These are phyloP conservation scores for Clarias magur DNA, from an alignment of 2,113 vertebrate genomes.

Conservation along the genomic window DNA sequence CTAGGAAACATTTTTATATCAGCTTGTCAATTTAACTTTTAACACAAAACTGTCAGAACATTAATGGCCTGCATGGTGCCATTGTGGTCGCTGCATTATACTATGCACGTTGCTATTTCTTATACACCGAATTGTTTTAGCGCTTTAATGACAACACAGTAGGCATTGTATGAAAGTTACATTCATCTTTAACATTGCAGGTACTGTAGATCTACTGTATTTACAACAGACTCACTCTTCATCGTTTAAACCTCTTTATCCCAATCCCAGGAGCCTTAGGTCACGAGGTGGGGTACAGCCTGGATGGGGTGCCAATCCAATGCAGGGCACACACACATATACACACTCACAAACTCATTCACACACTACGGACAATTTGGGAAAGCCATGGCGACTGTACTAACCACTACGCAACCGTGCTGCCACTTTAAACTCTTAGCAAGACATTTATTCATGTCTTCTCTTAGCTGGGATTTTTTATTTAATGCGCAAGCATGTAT, in stretches of 20 bases:
- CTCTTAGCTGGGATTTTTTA: neutral
- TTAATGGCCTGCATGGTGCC: neutral
- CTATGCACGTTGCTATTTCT: neutral
- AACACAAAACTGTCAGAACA: neutral
- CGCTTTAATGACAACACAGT: no score
- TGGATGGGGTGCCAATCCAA: no score
- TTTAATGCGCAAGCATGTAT: neutral
- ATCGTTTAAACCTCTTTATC: no score
- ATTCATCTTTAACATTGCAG: neutral
- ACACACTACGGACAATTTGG: no score
- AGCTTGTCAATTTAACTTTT: neutral
- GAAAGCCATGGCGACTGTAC: no score
- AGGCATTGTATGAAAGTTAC: neutral
- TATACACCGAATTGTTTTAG: neutral
- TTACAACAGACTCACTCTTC: neutral
- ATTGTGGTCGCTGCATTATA: neutral
- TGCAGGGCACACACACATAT: no score
- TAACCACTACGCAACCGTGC: no score
- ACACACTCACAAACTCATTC: no score
- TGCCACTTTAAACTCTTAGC: neutral
- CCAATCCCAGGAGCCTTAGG: no score
- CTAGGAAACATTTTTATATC: neutral
- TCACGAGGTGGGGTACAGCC: no score
- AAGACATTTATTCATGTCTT: neutral
- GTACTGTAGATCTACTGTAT: neutral